Conservation (phyloP, 2,888 invertebrate species). For the Macrosiphum euphorbiae region DNA sequence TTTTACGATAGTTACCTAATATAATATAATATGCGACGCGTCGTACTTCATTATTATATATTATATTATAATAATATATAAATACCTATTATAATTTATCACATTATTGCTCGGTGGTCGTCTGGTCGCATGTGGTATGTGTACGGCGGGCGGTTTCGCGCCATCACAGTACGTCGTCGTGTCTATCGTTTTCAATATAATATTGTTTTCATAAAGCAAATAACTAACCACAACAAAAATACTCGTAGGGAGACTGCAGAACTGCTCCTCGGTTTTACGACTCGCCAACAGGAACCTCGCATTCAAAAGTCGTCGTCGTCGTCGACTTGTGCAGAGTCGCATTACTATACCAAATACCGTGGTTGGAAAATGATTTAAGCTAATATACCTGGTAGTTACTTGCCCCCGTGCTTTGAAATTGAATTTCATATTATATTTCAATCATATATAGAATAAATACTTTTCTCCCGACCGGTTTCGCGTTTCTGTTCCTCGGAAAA, state of each 20-base stretch:
- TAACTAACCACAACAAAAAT: not conserved
- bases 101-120: not conserved
- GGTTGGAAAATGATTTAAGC: not conserved
- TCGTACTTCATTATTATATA: not conserved
- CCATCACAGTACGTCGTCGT: not conserved
- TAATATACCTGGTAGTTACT: not conserved
- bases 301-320: not conserved
- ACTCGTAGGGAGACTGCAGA: not conserved
- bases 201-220: not conserved
- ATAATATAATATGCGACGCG: not conserved
- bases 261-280: not conserved
- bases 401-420: not conserved
- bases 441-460: not conserved
- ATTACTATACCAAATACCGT: not conserved
- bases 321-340: not conserved
- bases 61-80: not conserved
- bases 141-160: not conserved
- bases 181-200: not conserved
- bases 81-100: not conserved
- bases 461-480: not conserved
- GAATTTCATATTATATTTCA: too few relatives aligned
- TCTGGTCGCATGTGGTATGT: not conserved
- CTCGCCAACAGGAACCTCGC: not conserved
- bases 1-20: constrained; percentile 9
- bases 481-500: too few relatives aligned